These are phyloP conservation scores for Emys orbicularis DNA, from an alignment of 2,797 vertebrate genomes.

Conservation along the genomic window DNA sequence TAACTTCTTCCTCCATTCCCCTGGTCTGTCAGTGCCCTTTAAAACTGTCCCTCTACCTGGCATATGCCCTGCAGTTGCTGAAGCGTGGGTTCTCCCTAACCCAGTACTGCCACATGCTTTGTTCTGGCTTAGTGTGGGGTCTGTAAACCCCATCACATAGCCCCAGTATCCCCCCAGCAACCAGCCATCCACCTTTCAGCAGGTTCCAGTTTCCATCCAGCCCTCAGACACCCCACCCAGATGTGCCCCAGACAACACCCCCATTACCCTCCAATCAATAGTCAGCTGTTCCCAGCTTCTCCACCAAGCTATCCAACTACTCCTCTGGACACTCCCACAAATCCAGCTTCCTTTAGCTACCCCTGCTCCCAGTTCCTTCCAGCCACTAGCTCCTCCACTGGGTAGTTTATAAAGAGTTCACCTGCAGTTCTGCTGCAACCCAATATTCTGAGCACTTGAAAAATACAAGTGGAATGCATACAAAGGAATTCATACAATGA, in stretches of 20 bases:
- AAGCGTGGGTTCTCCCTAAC: not conserved
- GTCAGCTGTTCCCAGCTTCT: not conserved
- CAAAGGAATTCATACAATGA: not conserved
- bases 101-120: not conserved
- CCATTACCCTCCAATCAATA: not conserved
- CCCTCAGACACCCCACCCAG: not conserved
- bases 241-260: not conserved
- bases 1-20: not conserved
- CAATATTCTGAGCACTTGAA: not conserved
- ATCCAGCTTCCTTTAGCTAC: not conserved
- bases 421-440: not conserved
- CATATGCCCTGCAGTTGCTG: not conserved
- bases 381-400: not conserved
- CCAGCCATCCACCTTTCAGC: not conserved
- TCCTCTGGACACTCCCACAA: not conserved
- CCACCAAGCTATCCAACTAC: not conserved
- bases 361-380: not conserved
- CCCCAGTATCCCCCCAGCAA: not conserved
- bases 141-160: not conserved
- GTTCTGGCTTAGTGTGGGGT: not conserved
- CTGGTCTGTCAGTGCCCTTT: not conserved
- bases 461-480: not conserved
- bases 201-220: not conserved
- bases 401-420: conserved; percentile 4
- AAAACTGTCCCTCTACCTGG: not conserved